phyloP scores from a whole-genome alignment of 2,797 vertebrate species.

The Acanthurus lineatus region DNA sequence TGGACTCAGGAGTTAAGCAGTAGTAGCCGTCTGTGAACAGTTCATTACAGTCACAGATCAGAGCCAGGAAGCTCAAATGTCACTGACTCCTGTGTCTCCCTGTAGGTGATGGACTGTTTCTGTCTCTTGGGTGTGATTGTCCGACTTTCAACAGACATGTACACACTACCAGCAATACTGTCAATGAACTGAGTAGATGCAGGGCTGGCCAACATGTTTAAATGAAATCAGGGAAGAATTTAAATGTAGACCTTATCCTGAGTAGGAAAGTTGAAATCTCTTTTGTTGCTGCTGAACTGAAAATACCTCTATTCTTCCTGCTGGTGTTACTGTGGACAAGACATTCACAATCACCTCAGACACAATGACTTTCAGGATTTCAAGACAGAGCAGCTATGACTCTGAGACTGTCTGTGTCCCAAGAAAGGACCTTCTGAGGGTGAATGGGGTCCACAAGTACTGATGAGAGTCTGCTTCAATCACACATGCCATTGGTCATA shows the following conservation, averaged over 20 bases:
- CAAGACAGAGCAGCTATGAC: slow-evolving; percentile 27
- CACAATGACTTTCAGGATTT: neutral
- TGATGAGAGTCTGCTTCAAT: slow-evolving; percentile 33
- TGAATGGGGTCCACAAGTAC: neutral
- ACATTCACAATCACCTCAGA: neutral
- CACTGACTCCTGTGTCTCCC: neutral
- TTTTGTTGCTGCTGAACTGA: neutral
- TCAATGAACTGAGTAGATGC: neutral
- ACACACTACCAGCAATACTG: neutral
- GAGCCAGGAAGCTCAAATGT: slow-evolving; percentile 11
- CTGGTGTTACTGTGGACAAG: slow-evolving; percentile 25
- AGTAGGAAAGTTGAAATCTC: neutral
- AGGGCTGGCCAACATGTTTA: neutral
- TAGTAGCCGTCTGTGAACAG: neutral
- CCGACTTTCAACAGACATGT: slow-evolving; percentile 6
- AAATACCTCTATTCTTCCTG: slow-evolving; percentile 11
- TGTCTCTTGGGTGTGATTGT: neutral
- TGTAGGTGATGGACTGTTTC: neutral
- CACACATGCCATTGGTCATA: neutral
- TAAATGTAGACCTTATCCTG: neutral
- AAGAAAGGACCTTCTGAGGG: neutral
- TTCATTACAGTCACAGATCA: slow-evolving; percentile 3
- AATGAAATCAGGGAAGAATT: neutral
- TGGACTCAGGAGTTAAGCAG: neutral
- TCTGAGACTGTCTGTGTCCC: slow-evolving; percentile 33